These are phyloP conservation scores for Synanceia verrucosa DNA, from an alignment of 2,797 vertebrate genomes.

Conservation along the genomic window DNA sequence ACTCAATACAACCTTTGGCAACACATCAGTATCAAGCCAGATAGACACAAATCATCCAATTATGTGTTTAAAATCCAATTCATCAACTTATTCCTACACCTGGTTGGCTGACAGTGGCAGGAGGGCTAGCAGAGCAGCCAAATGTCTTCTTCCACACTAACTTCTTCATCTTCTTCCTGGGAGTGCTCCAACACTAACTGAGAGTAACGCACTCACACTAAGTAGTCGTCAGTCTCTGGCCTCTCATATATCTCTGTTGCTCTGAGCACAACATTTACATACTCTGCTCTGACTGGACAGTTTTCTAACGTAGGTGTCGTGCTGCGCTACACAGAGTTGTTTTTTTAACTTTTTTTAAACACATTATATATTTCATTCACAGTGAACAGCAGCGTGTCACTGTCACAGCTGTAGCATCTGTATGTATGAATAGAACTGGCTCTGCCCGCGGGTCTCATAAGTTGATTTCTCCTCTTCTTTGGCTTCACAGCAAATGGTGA, in stretches of 20 bases:
- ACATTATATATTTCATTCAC: background rate
- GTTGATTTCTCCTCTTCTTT: background rate
- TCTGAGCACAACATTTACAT: background rate
- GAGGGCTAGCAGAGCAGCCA: background rate
- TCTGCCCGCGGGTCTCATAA: too few relatives aligned
- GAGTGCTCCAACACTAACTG: background rate
- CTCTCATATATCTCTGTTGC: constrained; percentile 7
- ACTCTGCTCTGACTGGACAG: background rate
- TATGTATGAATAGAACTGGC: background rate
- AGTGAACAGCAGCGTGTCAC: background rate
- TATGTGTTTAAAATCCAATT: background rate
- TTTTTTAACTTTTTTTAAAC: background rate
- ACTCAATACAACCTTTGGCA: background rate
- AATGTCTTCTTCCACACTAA: background rate
- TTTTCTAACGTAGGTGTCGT: background rate
- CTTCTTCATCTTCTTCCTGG: background rate
- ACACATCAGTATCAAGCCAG: background rate
- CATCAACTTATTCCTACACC: background rate
- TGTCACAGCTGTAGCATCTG: background rate
- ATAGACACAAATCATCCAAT: constrained; percentile 9
- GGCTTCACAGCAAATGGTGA: constrained; percentile 95
- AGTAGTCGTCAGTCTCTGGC: background rate
- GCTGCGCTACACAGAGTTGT: background rate
- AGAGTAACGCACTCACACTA: background rate
- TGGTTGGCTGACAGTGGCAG: background rate